Percentiles rank a stretch among this genome's conserved stretches.
phyloP scores from a whole-genome alignment of 2,113 vertebrate species.

The Scomber japonicus region DNA sequence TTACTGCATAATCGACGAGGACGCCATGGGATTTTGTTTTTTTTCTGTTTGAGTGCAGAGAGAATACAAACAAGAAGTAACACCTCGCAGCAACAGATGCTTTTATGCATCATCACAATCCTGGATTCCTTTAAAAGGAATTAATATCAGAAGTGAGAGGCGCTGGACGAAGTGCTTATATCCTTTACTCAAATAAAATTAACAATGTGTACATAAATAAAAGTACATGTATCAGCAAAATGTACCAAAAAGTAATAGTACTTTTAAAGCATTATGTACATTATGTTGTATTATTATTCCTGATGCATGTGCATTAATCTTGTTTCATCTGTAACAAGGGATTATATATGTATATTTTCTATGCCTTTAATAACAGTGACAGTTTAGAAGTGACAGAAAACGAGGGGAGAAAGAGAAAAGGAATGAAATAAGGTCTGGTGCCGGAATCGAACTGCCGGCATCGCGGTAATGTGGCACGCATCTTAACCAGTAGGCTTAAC shows the following conservation, averaged over 20 bases:
- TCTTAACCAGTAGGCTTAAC: no score
- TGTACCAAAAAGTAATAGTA: neutral
- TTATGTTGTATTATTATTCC: neutral
- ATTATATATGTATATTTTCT: no score
- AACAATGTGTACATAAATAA: no score
- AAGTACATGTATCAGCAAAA: no score
- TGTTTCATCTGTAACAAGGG: no score
- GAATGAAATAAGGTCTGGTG: no score
- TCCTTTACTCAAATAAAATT: neutral
- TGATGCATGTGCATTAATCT: neutral
- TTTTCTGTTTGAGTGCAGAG: neutral
- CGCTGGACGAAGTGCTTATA: neutral
- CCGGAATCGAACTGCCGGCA: no score
- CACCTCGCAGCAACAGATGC: neutral
- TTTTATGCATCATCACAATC: neutral
- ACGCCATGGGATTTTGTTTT: slow-evolving; percentile 2
- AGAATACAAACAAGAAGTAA: slow-evolving; percentile 13
- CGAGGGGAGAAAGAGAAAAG: no score
- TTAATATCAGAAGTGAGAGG: neutral
- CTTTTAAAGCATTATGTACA: neutral
- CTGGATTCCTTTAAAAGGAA: slow-evolving; percentile 4
- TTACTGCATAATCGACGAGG: slow-evolving; percentile 30
- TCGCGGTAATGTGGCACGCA: no score
- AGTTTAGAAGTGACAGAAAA: no score
- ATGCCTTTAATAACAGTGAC: no score